Evolutionary conservation across 2,888 invertebrate species (phyloP).

Genomic region (Agrotis puta): DNA sequence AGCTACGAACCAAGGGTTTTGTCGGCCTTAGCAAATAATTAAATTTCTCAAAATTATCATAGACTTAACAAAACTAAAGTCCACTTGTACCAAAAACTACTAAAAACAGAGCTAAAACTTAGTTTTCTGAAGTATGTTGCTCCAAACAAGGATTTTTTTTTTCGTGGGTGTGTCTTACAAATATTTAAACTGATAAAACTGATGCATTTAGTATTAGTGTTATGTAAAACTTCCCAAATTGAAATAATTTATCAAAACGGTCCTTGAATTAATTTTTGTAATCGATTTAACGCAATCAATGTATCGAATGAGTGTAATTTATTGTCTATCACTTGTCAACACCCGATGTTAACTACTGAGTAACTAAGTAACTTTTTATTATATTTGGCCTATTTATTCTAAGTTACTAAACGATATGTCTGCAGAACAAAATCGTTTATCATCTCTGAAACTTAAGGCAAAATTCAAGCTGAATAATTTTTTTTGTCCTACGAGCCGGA

Average conservation of each 20-base stretch:
- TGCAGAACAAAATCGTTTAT: conserved; percentile 43
- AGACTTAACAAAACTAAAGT: conserved; percentile 53
- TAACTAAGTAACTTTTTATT: conserved; percentile 49
- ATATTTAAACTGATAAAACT: too few relatives aligned
- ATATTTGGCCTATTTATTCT: conserved; percentile 63
- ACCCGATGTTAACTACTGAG: conserved; percentile 55
- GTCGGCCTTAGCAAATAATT: conserved; percentile 77
- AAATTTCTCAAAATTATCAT: conserved; percentile 56
- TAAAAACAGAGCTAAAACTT: background rate
- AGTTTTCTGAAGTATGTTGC: background rate
- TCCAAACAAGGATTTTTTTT: background rate
- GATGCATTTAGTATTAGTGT: too few relatives aligned
- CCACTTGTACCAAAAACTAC: background rate
- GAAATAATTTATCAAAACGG: conserved; percentile 7
- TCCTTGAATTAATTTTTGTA: background rate
- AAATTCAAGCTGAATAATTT: background rate
- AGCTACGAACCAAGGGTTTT: conserved; percentile 81
- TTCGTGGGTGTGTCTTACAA: too few relatives aligned
- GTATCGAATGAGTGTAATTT: conserved; percentile 65
- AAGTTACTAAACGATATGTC: conserved; percentile 30
- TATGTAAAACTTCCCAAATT: background rate
- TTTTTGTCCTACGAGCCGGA: conserved; percentile 7
- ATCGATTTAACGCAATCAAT: conserved; percentile 31
- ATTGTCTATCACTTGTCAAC: conserved; percentile 80
- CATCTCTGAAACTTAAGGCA: background rate